These are phyloP conservation scores for Lomographa bimaculata DNA, from an alignment of 2,888 invertebrate genomes.

Conservation along the genomic window DNA sequence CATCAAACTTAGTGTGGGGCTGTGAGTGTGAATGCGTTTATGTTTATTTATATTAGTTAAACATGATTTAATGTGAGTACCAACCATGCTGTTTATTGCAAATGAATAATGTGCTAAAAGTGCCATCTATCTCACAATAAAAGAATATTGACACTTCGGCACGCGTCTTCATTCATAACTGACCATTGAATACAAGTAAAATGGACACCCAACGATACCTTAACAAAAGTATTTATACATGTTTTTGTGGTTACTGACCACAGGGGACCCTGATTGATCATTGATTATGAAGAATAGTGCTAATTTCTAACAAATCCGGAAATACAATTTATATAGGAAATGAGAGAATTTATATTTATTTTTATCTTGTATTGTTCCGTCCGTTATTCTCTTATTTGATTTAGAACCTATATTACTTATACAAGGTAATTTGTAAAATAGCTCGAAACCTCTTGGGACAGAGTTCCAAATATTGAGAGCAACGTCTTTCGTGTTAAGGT, in stretches of 20 bases:
- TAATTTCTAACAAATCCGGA: constrained; percentile 58
- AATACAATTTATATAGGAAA: constrained; percentile 21
- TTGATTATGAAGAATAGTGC: constrained; percentile 61
- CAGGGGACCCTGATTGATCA: constrained; percentile 64
- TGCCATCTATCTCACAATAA: constrained; percentile 46
- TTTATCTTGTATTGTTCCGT: constrained; percentile 1
- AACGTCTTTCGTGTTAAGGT: too few species aligned
- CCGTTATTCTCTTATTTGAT: constrained; percentile 2
- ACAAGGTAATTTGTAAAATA: too few species aligned
- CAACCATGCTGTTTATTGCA: constrained; percentile 41
- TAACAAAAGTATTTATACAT: constrained; percentile 53
- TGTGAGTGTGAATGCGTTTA: too few species aligned
- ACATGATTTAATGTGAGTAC: constrained; percentile 46
- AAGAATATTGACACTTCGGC: too few species aligned
- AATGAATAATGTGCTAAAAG: constrained; percentile 46
- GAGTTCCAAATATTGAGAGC: too few species aligned
- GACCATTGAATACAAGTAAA: constrained; percentile 41
- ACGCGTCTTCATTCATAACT: constrained; percentile 45
- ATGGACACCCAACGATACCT: constrained; percentile 46
- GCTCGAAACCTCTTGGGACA: too few species aligned
- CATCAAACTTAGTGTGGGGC: too few species aligned
- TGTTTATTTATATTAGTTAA: constrained; percentile 50
- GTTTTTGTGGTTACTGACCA: constrained; percentile 49
- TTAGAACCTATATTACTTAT: too few species aligned
- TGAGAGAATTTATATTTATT: constrained; percentile 16